Percentiles rank a stretch among this genome's conserved stretches.
These are phyloP conservation scores for Lophius piscatorius DNA, from an alignment of 2,113 vertebrate species.

Conservation along the genomic window DNA sequence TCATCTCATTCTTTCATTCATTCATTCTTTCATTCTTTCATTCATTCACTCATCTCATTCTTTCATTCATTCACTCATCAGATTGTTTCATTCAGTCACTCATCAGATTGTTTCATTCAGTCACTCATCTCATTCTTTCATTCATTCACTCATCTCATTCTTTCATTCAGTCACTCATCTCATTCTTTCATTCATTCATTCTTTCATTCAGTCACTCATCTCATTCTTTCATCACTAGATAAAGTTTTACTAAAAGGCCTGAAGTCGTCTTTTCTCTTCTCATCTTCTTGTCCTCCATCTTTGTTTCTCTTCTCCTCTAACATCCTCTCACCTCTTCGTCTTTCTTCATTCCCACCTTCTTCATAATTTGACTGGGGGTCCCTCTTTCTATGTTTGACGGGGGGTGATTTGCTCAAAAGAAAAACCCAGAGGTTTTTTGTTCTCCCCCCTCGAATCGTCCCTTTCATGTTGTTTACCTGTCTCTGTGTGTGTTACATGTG, in stretches of 20 bases:
- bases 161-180: too few species aligned
- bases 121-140: not conserved
- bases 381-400: conserved; percentile 54
- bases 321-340: not conserved
- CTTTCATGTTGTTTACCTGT: conserved; percentile 59
- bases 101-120: conserved; percentile 8
- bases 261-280: too few species aligned
- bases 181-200: too few species aligned
- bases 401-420: conserved; percentile 61
- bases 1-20: conserved; percentile 50
- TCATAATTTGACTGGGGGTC: conserved; percentile 64
- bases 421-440: not conserved
- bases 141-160: not conserved
- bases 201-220: too few species aligned
- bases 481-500: conserved; percentile 62
- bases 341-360: conserved; percentile 30
- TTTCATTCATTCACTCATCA: conserved; percentile 15
- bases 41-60: conserved; percentile 36
- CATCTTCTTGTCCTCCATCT: not conserved
- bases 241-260: too few species aligned
- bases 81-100: conserved; percentile 33
- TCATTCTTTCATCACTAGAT: too few species aligned
- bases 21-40: conserved; percentile 39
- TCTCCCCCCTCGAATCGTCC: conserved; percentile 60
- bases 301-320: conserved; percentile 9